Percentiles rank a stretch among this genome's conserved stretches.
phyloP scores from a whole-genome alignment of 2,888 invertebrate species.

The Caenorhabditis sp. region DNA sequence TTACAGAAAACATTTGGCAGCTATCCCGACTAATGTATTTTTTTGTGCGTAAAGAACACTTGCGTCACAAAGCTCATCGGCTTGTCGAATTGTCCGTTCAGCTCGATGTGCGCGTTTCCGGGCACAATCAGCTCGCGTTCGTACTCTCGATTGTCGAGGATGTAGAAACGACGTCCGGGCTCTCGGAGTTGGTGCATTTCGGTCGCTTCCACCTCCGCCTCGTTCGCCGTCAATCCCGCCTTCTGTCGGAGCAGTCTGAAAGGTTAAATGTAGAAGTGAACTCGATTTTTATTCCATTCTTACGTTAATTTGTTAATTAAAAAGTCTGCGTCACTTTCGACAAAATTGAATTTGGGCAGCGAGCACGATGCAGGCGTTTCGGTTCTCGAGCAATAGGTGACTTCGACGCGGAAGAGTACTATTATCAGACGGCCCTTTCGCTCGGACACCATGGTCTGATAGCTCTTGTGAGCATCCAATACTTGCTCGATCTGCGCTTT shows the following conservation, averaged over 20 bases:
- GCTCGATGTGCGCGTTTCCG: slow-evolving; percentile 48
- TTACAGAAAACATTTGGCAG: neutral
- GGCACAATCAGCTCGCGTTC: slow-evolving; percentile 28
- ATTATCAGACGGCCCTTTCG: slow-evolving; percentile 23
- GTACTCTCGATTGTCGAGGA: neutral
- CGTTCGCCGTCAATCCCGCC: neutral
- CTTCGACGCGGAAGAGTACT: slow-evolving; percentile 10
- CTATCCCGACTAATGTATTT: neutral
- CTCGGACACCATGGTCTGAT: neutral
- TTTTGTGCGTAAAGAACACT: slow-evolving; percentile 25
- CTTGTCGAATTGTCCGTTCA: slow-evolving; percentile 11
- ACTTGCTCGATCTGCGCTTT: neutral
- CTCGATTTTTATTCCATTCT: slow-evolving; percentile 22
- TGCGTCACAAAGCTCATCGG: slow-evolving; percentile 31
- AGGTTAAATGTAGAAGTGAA: slow-evolving; percentile 13
- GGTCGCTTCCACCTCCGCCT: slow-evolving; percentile 9
- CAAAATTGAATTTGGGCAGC: neutral
- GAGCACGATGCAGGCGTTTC: neutral
- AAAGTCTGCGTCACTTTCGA: slow-evolving; percentile 16
- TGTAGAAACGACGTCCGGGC: slow-evolving; percentile 29
- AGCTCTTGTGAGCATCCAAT: neutral
- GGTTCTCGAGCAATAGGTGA: neutral
- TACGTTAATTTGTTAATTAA: too few relatives aligned
- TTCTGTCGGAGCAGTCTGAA: slow-evolving; percentile 44
- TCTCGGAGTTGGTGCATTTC: slow-evolving; percentile 15